Evolutionary conservation across 2,888 invertebrate species (phyloP).

Genomic region (Pristionchus fissidentatus): DNA sequence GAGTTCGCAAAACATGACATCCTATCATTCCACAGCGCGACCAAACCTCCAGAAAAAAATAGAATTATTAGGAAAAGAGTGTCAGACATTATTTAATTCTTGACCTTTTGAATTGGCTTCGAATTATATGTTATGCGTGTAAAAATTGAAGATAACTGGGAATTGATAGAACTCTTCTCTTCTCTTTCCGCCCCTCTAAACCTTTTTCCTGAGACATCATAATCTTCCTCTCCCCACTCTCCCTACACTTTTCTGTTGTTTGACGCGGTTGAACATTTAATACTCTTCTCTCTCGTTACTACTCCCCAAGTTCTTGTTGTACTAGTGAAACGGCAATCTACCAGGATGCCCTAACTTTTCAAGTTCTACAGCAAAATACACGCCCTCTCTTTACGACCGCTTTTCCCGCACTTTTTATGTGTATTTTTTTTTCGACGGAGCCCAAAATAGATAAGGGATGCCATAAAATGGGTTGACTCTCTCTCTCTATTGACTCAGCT

Average conservation of each 20-base stretch:
- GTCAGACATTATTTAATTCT: no score
- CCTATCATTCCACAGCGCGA: no score
- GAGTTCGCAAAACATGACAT: not conserved
- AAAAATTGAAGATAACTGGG: no score
- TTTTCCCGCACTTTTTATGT: constrained; percentile 27
- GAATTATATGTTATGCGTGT: no score
- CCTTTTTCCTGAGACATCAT: constrained; percentile 29
- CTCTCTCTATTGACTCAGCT: constrained; percentile 34
- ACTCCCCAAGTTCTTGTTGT: no score
- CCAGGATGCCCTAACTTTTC: not conserved
- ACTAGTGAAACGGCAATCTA: no score
- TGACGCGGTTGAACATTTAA: not conserved
- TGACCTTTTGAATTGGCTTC: no score
- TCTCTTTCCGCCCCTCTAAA: not conserved
- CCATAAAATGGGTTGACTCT: constrained; percentile 29
- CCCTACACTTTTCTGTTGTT: constrained; percentile 19
- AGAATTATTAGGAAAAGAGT: not conserved
- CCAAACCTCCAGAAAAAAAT: no score
- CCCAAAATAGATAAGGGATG: constrained; percentile 15
- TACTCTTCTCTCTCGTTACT: not conserved
- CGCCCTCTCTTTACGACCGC: not conserved
- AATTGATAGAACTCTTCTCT: no score
- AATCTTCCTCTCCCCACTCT: not conserved
- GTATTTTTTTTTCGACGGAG: not conserved
- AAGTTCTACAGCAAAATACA: not conserved